Conservation (phyloP, 2,888 invertebrate species). For the Hybos culiciformis region DNA sequence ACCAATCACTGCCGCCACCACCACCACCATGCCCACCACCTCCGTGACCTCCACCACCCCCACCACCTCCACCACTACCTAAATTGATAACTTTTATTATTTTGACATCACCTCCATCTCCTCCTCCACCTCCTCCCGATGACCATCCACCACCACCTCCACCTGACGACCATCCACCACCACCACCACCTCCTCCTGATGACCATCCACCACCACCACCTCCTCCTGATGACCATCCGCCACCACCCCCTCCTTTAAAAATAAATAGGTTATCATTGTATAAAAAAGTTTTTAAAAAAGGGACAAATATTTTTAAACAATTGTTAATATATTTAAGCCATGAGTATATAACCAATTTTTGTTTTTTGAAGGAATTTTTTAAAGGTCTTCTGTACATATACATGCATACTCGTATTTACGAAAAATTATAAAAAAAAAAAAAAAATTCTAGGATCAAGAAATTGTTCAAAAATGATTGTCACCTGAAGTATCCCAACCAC, state of each 20-base stretch:
- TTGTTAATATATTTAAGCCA: too few relatives aligned
- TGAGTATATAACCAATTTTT: neutral
- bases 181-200: neutral
- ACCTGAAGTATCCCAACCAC: neutral
- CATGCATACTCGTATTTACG: neutral
- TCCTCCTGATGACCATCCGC: neutral
- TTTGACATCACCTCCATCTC: neutral
- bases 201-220: neutral
- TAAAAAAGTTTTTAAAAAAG: too few relatives aligned
- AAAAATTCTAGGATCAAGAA: too few relatives aligned
- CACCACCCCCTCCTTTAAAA: neutral
- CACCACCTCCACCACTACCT: neutral
- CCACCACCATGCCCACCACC: conserved; percentile 19
- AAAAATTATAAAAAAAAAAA: neutral
- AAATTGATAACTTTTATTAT: neutral
- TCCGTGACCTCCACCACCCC: conserved; percentile 17
- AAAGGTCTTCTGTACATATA: neutral
- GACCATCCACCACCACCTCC: neutral
- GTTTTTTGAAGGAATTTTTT: neutral
- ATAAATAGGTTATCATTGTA: too few relatives aligned
- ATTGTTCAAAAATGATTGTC: neutral
- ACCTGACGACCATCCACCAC: neutral
- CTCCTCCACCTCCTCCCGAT: neutral
- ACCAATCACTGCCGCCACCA: conserved; percentile 1
- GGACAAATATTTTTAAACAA: too few relatives aligned